Percentiles rank a stretch among this genome's conserved stretches.
Conservation (phyloP, 2,888 invertebrate genomes). For the Linnaemya vulpina region DNA sequence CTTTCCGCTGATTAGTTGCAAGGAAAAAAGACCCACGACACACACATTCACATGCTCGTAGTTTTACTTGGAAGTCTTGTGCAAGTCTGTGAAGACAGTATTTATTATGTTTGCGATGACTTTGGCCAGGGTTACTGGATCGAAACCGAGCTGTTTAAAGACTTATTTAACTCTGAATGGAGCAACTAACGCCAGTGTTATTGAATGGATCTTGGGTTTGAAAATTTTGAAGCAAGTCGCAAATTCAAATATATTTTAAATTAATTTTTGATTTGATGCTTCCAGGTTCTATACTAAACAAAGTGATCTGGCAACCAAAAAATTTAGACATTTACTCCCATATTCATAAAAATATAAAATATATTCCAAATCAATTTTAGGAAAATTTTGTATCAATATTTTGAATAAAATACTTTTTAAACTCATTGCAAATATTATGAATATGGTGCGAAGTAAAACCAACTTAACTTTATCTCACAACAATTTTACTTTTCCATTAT, state of each 20-base stretch:
- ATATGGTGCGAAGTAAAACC: neutral
- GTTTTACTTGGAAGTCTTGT: neutral
- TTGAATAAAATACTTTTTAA: too few species aligned
- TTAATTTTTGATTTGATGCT: too few species aligned
- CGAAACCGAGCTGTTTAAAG: neutral
- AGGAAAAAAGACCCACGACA: neutral
- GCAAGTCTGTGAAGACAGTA: neutral
- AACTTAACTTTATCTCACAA: neutral
- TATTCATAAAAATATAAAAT: too few species aligned
- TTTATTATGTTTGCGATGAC: constrained; percentile 54
- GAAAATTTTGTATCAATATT: too few species aligned
- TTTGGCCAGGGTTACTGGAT: constrained; percentile 57
- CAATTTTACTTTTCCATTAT: neutral
- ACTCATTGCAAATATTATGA: too few species aligned
- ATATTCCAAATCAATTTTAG: too few species aligned
- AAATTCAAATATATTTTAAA: too few species aligned
- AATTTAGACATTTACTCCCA: too few species aligned
- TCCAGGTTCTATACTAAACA: too few species aligned
- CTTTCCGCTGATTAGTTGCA: neutral
- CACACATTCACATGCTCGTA: neutral
- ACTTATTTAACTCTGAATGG: neutral
- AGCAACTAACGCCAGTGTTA: neutral
- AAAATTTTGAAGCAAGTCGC: too few species aligned
- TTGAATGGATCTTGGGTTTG: too few species aligned
- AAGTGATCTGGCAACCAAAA: too few species aligned